Conservation (phyloP, 2,797 vertebrate genomes). For the Coendou prehensilis region DNA sequence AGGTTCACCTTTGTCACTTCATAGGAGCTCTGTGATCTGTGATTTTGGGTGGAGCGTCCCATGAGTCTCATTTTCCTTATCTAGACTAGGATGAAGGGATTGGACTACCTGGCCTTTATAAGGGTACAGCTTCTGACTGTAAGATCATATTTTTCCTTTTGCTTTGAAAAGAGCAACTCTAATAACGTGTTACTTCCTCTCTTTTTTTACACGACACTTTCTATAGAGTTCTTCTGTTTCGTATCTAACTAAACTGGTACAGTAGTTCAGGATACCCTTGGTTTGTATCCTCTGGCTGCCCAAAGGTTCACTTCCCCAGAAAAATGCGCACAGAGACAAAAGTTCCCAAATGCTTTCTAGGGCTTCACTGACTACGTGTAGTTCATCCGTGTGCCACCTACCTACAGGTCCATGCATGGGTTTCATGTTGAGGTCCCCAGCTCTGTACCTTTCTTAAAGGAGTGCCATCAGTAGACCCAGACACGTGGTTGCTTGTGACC, state of each 20-base stretch:
- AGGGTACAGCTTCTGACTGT: not conserved
- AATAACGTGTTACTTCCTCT: not conserved
- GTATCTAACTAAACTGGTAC: not conserved
- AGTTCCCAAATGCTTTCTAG: not conserved
- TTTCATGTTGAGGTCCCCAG: conserved; percentile 22
- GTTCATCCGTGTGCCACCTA: not conserved
- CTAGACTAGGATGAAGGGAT: conserved; percentile 1
- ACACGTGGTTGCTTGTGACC: not conserved
- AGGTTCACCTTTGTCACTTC: conserved; percentile 57
- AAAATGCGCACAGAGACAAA: conserved; percentile 1
- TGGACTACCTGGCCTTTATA: not conserved
- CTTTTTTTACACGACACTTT: not conserved
- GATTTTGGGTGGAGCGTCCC: conserved; percentile 17
- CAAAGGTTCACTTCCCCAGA: not conserved
- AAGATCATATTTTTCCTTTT: conserved; percentile 57
- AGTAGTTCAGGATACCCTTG: not conserved
- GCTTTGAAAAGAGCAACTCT: conserved; percentile 55
- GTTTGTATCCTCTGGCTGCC: not conserved
- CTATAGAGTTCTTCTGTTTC: conserved; percentile 30
- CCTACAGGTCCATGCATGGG: not conserved
- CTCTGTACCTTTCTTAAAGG: not conserved
- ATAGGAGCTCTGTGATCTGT: conserved; percentile 38
- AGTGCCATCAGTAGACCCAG: not conserved
- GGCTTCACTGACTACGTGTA: not conserved
- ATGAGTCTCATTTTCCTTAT: conserved; percentile 32